Percentiles rank a stretch among this genome's conserved stretches.
phyloP scores from a whole-genome alignment of 2,113 vertebrate species.

The Petroica traversi region DNA sequence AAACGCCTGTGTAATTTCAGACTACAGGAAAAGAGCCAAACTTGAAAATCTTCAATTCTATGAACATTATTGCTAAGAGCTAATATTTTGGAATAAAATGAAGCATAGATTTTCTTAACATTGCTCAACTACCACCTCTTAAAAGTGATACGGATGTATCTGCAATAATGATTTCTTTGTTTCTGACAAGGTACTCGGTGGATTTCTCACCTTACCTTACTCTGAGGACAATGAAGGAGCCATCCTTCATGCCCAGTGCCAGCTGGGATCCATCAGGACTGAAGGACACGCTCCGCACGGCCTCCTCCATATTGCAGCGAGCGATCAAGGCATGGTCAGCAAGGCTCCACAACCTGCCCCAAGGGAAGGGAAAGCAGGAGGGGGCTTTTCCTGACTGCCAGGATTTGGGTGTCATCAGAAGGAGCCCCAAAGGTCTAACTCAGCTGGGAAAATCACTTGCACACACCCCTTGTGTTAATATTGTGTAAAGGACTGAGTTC shows the following conservation, averaged over 20 bases:
- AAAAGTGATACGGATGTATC: background rate
- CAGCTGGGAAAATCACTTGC: background rate
- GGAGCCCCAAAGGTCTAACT: background rate
- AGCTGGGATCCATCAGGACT: constrained; percentile 92
- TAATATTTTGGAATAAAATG: background rate
- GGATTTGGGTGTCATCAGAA: background rate
- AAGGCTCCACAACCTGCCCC: constrained; percentile 90
- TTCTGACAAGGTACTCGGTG: background rate
- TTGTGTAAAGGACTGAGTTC: background rate
- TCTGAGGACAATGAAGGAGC: constrained; percentile 95
- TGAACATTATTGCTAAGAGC: background rate
- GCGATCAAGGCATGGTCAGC: constrained; percentile 92
- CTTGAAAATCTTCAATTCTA: background rate
- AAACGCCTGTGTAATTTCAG: background rate
- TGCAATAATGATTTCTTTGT: background rate
- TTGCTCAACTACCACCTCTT: background rate
- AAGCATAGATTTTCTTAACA: background rate
- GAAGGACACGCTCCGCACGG: constrained; percentile 90
- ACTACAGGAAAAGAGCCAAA: background rate
- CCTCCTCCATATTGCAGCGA: constrained; percentile 97
- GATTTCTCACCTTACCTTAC: constrained; percentile 82
- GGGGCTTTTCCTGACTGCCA: background rate
- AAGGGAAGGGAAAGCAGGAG: background rate
- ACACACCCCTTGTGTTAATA: background rate
- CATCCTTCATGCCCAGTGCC: constrained; percentile 96